These are phyloP conservation scores for Enteromius thamalakanensis DNA, from an alignment of 2,797 vertebrate species.

Conservation along the genomic window DNA sequence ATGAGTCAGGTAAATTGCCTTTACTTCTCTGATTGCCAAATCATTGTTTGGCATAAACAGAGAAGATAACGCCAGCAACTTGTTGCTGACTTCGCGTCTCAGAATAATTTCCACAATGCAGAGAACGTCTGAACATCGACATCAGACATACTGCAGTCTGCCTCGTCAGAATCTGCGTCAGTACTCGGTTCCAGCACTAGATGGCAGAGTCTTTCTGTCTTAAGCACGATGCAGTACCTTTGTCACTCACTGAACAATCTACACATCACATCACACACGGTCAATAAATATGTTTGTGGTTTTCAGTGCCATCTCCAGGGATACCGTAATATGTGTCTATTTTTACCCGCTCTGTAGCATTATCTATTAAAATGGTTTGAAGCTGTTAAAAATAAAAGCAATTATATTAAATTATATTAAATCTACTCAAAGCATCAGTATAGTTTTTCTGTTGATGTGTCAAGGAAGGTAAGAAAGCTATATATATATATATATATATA, in stretches of 20 bases:
- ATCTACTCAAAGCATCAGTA: not conserved
- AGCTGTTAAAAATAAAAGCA: not conserved
- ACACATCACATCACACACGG: not conserved
- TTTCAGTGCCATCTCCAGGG: not conserved
- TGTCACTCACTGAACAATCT: not conserved
- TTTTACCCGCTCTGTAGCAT: not conserved
- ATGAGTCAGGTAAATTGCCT: not conserved
- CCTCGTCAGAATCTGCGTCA: not conserved
- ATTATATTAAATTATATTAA: not conserved
- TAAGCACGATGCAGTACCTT: not conserved
- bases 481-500: no score
- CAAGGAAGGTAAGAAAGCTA: not conserved
- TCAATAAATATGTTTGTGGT: not conserved
- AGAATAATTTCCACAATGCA: not conserved
- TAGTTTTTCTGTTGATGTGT: not conserved
- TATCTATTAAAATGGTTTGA: not conserved
- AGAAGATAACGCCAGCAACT: not conserved
- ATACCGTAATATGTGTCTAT: slow-evolving; percentile 4
- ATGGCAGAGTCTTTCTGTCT: slow-evolving; percentile 13
- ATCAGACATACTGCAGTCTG: not conserved
- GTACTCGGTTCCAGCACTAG: slow-evolving; percentile 22
- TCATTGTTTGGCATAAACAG: no score
- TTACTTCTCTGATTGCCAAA: not conserved
- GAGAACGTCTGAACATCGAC: not conserved
- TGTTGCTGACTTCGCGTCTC: not conserved